Evolutionary conservation across 2,888 invertebrate genomes (phyloP).

Genomic region (Troides helena): DNA sequence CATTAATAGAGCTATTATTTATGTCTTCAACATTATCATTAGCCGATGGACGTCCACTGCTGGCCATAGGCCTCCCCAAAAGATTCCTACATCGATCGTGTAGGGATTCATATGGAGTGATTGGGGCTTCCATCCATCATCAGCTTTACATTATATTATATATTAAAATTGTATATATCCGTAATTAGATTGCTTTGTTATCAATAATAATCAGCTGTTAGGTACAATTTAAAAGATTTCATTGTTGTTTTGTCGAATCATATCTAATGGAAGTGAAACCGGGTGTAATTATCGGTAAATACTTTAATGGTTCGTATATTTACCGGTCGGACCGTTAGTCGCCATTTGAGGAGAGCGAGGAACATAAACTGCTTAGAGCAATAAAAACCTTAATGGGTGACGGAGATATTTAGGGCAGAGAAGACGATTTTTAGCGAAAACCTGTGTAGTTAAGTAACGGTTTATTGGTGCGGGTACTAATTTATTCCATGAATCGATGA

Average conservation of each 20-base stretch:
- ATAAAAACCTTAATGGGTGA: constrained; percentile 25
- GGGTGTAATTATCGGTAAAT: constrained; percentile 11
- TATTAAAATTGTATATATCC: not conserved
- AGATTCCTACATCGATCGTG: too few species aligned
- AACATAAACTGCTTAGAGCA: constrained; percentile 21
- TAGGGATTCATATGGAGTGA: too few species aligned
- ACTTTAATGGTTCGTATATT: constrained; percentile 22
- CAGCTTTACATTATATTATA: not conserved
- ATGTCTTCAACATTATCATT: not conserved
- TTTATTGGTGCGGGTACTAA: not conserved
- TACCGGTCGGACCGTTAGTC: constrained; percentile 23
- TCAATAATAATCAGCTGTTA: not conserved
- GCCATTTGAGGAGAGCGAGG: constrained; percentile 24
- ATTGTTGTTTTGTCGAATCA: not conserved
- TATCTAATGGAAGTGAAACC: constrained; percentile 19
- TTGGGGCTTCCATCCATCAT: not conserved
- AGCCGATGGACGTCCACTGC: too few species aligned
- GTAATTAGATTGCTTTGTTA: not conserved
- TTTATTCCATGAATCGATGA: too few species aligned
- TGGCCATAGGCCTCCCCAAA: too few species aligned
- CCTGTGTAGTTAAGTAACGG: constrained; percentile 10
- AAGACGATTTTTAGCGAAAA: constrained; percentile 3
- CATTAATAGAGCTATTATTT: not conserved
- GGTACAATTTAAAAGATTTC: not conserved
- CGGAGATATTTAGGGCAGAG: constrained; percentile 15